A percentile compares a stretch with the other conserved stretches of the same genome.
Evolutionary conservation across 2,797 vertebrate genomes (phyloP).

Genomic region (Columba guinea): DNA sequence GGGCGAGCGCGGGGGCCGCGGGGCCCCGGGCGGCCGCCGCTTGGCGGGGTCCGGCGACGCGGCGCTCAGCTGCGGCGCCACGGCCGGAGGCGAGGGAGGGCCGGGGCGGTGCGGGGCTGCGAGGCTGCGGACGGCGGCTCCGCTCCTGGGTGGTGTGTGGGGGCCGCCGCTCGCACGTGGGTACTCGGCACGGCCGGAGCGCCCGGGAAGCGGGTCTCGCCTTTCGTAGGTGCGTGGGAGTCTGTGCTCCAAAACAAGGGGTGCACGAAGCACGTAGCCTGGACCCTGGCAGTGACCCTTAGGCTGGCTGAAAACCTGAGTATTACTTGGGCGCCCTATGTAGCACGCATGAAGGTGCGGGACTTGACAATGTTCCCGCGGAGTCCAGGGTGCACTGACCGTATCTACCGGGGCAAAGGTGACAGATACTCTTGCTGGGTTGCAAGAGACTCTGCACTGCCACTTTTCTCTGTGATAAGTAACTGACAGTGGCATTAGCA

Average conservation of each 20-base stretch:
- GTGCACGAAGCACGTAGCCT: fast-evolving
- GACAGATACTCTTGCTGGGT: neutral
- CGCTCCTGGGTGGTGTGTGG: neutral
- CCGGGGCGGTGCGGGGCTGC: neutral
- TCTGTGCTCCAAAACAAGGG: neutral
- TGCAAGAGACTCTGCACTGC: neutral
- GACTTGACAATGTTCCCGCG: fast-evolving
- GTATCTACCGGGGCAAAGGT: fast-evolving
- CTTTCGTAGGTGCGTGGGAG: neutral
- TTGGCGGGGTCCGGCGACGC: neutral
- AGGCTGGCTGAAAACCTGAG: fast-evolving
- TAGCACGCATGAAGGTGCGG: fast-evolving
- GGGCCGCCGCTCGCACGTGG: neutral
- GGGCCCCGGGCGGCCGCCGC: neutral
- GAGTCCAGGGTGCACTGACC: fast-evolving
- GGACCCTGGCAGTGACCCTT: neutral
- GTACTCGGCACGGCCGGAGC: neutral
- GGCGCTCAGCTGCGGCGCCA: neutral
- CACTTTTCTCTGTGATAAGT: fast-evolving
- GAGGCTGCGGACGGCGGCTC: neutral
- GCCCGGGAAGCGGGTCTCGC: neutral
- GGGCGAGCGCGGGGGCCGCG: neutral
- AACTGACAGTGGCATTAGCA: fast-evolving
- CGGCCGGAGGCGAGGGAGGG: neutral
- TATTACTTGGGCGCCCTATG: fast-evolving